Base-by-base conservation (phyloP, 2,797 vertebrate species). In the Pterois miles region DNA sequence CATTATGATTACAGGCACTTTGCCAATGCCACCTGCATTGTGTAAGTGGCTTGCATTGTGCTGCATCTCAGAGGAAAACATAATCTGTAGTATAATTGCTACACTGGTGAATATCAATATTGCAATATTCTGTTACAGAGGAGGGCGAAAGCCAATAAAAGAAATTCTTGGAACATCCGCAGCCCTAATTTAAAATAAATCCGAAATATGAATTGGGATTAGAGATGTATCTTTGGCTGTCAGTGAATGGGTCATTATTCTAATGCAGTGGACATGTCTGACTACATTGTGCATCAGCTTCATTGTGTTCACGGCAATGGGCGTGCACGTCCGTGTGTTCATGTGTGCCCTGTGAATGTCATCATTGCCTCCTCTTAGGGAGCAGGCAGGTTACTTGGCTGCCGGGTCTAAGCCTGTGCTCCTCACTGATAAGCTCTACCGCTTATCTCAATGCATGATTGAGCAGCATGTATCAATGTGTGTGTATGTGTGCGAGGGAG, bases 371-470 rank as follows among this genome's bases (percentile, higher is more conserved):
- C 76, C 57, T 64, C 52, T 59, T n/a, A 27, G 46, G 65, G 40
- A 86, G 80, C 83, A 85, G 80, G 70, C 79, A 88, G 86, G 85
- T 84, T 80, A 87, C 76, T 82, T 84, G 82, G 86, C 84, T 78
- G 78, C 62, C 20, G 25, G 80, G 83, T 83, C 74, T 69, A 48
- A 81, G 81, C 71, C 81, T 66, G 78, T 90, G 88, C 77, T 80
- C 59, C 74, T 73, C 29, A 38, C 79, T 80, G 89, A 93, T 93
- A 92, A 94, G 88, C 86, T 74, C 56, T 8, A n/a, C 72, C 3
- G 40, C 78, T 92, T 89, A 91, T 92, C 90, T 82, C 81, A 76
- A 14, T 80, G 64, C 82, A 60, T 78, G 85, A 92, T 59, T 83
- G 77, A 86, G 68, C 48, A 50, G 79, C 65, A 67, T 70, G 54